These are phyloP conservation scores for Amia ocellicauda DNA, from an alignment of 2,113 vertebrate species.

Conservation along the genomic window DNA sequence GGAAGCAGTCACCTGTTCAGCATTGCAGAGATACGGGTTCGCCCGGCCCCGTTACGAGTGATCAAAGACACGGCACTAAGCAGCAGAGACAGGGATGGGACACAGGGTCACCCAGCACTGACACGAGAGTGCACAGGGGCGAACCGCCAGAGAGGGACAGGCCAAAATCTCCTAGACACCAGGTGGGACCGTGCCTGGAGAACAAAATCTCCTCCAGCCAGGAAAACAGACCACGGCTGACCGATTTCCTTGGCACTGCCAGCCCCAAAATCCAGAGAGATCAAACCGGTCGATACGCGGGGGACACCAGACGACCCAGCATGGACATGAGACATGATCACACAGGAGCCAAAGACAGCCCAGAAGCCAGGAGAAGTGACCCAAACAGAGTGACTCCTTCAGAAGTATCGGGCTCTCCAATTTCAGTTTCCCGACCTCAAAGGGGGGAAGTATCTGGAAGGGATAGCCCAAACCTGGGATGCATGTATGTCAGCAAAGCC, in stretches of 20 bases:
- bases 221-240: background rate
- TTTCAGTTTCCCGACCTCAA: slow-evolving; percentile 42
- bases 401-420: slow-evolving; percentile 3
- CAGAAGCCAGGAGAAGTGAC: slow-evolving; percentile 50
- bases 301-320: slow-evolving; percentile 42
- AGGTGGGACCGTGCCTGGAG: slow-evolving; percentile 53
- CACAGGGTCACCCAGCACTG: slow-evolving; percentile 58
- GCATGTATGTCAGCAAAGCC: background rate
- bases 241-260: background rate
- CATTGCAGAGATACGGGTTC: too few relatives aligned
- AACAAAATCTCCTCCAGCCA: too few relatives aligned
- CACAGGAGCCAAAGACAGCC: slow-evolving; percentile 40
- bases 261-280: background rate
- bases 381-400: slow-evolving; percentile 47
- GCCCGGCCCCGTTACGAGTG: too few relatives aligned
- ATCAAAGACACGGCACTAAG: too few relatives aligned
- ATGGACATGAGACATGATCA: slow-evolving; percentile 34
- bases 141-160: slow-evolving; percentile 50
- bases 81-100: slow-evolving; percentile 16
- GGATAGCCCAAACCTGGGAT: slow-evolving; percentile 10
- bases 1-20: too few relatives aligned
- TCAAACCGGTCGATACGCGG: slow-evolving; percentile 22
- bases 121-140: slow-evolving; percentile 51
- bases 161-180: slow-evolving; percentile 59
- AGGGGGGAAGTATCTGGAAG: slow-evolving; percentile 36